A percentile compares a stretch with the other conserved stretches of the same genome.
Conservation (phyloP, 2,797 vertebrate species). For the Tadarida brasiliensis region DNA sequence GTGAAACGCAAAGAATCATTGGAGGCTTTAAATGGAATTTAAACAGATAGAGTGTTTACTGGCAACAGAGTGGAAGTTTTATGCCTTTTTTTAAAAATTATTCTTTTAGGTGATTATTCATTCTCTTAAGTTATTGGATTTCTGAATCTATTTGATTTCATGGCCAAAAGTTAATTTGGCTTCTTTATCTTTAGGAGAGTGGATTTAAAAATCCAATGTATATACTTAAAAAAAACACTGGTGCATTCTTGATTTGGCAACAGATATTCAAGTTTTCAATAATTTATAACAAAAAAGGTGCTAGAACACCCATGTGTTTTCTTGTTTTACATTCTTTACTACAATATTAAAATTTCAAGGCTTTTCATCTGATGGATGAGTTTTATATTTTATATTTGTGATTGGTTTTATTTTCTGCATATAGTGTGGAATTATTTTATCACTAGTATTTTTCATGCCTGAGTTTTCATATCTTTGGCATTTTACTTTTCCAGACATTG, state of each 20-base stretch:
- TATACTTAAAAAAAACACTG: background rate
- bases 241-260: background rate
- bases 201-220: background rate
- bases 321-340: background rate
- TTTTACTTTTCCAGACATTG: background rate
- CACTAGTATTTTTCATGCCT: background rate
- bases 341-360: background rate
- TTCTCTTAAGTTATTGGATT: constrained; percentile 19
- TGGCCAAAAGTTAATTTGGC: background rate
- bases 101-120: constrained; percentile 15
- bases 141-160: constrained; percentile 7
- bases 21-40: background rate
- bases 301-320: background rate
- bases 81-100: background rate
- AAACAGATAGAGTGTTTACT: background rate
- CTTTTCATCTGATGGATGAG: background rate
- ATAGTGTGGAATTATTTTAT: background rate
- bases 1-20: background rate
- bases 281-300: background rate
- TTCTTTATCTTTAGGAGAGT: background rate
- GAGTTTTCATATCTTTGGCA: background rate
- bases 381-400: background rate
- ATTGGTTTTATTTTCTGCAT: background rate
- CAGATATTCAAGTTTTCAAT: background rate
- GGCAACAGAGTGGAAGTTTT: background rate